Evolutionary conservation across 1,140 invertebrate genomes (phyloP).

Genomic region (Lethrus apterus): DNA sequence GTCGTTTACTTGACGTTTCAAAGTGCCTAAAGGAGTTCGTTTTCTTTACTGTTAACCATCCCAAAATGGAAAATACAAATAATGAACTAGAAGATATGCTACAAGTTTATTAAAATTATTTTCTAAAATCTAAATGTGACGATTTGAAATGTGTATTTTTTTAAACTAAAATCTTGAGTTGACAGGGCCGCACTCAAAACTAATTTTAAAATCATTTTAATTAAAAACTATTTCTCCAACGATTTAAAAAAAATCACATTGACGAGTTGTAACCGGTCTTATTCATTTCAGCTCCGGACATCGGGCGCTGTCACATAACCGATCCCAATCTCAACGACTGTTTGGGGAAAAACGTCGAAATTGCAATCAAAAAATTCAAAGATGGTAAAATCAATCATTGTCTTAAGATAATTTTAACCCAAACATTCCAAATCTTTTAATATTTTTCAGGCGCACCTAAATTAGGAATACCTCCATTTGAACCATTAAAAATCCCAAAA

Average conservation of each 20-base stretch:
- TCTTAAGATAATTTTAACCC: not conserved
- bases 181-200: not conserved
- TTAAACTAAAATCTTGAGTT: not conserved
- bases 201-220: not conserved
- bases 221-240: not conserved
- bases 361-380: conserved; percentile 21
- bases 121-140: not conserved
- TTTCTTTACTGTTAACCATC: too few relatives aligned
- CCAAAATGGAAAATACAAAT: too few relatives aligned
- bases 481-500: conserved; percentile 48
- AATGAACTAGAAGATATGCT: too few relatives aligned
- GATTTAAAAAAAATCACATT: not conserved
- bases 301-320: conserved; percentile 21
- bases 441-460: conserved; percentile 44
- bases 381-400: conserved; percentile 19
- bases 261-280: not conserved
- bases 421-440: not conserved
- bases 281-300: conserved; percentile 21
- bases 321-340: conserved; percentile 23
- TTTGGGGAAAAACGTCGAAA: conserved; percentile 21
- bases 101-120: not conserved
- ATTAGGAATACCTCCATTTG: conserved; percentile 44
- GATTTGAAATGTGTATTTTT: not conserved
- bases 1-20: too few relatives aligned
- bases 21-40: too few relatives aligned